A percentile compares a stretch with the other conserved stretches of the same genome.
Evolutionary conservation across 2,888 invertebrate genomes (phyloP).

Genomic region (Eupeodes luniger): DNA sequence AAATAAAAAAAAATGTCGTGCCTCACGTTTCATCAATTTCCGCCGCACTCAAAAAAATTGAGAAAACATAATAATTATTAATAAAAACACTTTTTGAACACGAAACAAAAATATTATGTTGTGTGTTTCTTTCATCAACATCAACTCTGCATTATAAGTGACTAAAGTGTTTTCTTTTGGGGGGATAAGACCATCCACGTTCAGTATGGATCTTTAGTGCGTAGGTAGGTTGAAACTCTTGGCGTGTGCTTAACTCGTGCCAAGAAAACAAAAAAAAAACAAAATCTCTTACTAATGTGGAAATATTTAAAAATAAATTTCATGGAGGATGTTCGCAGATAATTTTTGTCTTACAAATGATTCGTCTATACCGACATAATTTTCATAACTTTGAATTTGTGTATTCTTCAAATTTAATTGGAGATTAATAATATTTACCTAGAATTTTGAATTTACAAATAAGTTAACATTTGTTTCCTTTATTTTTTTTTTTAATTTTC

Average conservation of each 20-base stretch:
- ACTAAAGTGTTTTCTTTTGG: not conserved
- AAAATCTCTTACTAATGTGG: not conserved
- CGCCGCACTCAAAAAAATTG: constrained; percentile 22
- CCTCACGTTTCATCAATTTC: constrained; percentile 35
- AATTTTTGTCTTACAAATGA: too few species aligned
- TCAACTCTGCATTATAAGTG: not conserved
- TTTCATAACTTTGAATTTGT: too few species aligned
- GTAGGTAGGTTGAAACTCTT: constrained; percentile 12
- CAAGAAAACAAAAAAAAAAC: not conserved
- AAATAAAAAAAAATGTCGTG: constrained; percentile 7
- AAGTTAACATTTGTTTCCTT: not conserved
- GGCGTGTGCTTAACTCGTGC: constrained; percentile 25
- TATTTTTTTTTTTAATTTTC: not conserved
- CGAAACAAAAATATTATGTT: constrained; percentile 21
- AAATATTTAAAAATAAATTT: constrained; percentile 22
- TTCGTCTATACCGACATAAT: too few species aligned
- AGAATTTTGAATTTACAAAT: not conserved
- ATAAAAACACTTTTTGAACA: constrained; percentile 34
- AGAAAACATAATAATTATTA: constrained; percentile 38
- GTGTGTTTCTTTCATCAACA: not conserved
- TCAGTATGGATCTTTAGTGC: not conserved
- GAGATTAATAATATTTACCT: not conserved
- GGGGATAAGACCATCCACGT: not conserved
- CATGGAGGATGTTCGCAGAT: not conserved
- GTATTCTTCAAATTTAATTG: not conserved